Evolutionary conservation across 2,888 invertebrate species (phyloP), one percentile per base, ranked within the genome.

Genomic region (Leptopilina syphax): DNA sequence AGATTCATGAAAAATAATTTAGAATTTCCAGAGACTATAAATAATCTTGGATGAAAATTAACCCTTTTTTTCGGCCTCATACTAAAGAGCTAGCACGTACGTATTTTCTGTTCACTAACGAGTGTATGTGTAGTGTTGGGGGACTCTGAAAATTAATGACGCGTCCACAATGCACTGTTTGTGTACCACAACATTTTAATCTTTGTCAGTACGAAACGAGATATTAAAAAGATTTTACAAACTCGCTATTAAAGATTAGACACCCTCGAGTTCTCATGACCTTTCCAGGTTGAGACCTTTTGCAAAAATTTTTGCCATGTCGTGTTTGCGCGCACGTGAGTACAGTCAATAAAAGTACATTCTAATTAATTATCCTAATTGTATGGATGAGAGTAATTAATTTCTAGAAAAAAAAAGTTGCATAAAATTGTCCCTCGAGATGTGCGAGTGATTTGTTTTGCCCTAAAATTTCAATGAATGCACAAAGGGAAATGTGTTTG

Each of bases 151-250:
- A 84, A 86, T 86, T 85, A 86, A 86, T 86, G 84, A 82, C 83
- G 79, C 84, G 84, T 80, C 82, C 83, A 78, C 83, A 83, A 80
- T 79, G 81, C 79, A 84, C 84, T 80, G 85, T 83, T 85, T 84
- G 84, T 85, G 82, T 81, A 81, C 79, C 80, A 83, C 84, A 85
- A 85, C 86, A 84, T 86, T 86, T 86, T 85, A 85, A 86, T 86
- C 86, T 85, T 84, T 84, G 86, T 86, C 86, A 85, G 85, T 77
- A 80, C 78, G 82, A 81, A 83, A 82, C 78, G 82, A 78, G 80
- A 81, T 73, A 81, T 82, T 83, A 50, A 68, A 68, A 68, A 68
- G 50, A 68, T 68, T 68, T n/a, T 60, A 60, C 41, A 66, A 66
- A 65, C 65, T 65, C 41, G 65, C 41, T 65, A 65, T 27, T 65